These are phyloP conservation scores for Cephus pulcher DNA, from an alignment of 2,888 invertebrate genomes.

Conservation along the genomic window DNA sequence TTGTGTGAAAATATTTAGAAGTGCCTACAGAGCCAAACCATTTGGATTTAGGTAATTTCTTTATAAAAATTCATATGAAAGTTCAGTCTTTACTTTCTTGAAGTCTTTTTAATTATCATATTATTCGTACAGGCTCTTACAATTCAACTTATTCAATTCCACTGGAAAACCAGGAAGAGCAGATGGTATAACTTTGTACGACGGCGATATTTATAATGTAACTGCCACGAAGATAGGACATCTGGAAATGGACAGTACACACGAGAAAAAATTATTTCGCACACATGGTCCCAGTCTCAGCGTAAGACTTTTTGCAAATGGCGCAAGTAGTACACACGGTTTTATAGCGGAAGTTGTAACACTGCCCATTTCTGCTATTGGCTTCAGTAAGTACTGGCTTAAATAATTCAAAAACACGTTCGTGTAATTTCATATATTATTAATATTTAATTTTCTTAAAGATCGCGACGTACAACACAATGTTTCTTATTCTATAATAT, in stretches of 20 bases:
- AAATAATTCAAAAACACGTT: slow-evolving; percentile 11
- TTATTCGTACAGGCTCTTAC: slow-evolving; percentile 74
- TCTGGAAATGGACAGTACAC: slow-evolving; percentile 77
- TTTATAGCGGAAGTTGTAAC: slow-evolving; percentile 98
- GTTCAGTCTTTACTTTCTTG: slow-evolving; percentile 2
- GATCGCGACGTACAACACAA: slow-evolving; percentile 93
- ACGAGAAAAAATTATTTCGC: slow-evolving; percentile 81
- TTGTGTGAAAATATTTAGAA: slow-evolving; percentile 96
- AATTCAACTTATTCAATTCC: slow-evolving; percentile 92
- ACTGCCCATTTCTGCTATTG: slow-evolving; percentile 90
- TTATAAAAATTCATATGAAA: neutral
- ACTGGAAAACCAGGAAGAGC: slow-evolving; percentile 83
- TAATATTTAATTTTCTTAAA: slow-evolving; percentile 62
- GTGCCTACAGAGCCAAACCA: slow-evolving; percentile 85
- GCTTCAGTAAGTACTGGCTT: slow-evolving; percentile 78
- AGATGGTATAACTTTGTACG: slow-evolving; percentile 88
- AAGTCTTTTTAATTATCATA: neutral
- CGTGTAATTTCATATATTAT: neutral
- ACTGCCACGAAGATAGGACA: slow-evolving; percentile 79
- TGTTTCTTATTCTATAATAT: slow-evolving; percentile 84
- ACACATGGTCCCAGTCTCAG: slow-evolving; percentile 85
- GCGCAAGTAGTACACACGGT: slow-evolving; percentile 93
- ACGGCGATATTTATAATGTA: slow-evolving; percentile 92
- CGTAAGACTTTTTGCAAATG: slow-evolving; percentile 92
- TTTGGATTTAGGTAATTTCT: slow-evolving; percentile 79